Evolutionary conservation across 2,888 invertebrate species (phyloP), one percentile per base, ranked within the genome.

Genomic region (Acrobasis repandana): DNA sequence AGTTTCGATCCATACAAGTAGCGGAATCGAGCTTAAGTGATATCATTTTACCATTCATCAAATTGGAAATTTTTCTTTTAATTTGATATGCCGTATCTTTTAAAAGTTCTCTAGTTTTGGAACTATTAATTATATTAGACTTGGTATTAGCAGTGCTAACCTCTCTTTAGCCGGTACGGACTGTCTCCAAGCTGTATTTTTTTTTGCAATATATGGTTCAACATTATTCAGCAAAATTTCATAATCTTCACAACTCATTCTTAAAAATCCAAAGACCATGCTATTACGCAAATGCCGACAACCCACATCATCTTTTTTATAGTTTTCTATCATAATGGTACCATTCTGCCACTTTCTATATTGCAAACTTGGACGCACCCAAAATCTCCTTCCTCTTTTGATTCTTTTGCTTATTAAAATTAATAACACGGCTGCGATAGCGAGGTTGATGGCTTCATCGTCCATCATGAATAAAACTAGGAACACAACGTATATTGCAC

Each of bases 251-350:
- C 47, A 60, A 52, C 52, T 52, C 60, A 60, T 60, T 60, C 47
- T 51, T 46, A 48, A 46, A 60, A 56, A 54, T 34, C 52, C 52
- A 54, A 54, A 58, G 60, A 56, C 56, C 48, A 61, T 56, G 56
- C 61, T 56, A 56, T 61, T 56, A 49, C 61, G 57, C 57, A 61
- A 61, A 61, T 47, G 46, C 50, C 57, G 57, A 51, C 57, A 61
- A 50, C 57, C 61, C 57, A 61, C 61, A 57, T 57, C 51, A 54
- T 54, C 52, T 54, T 54, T 54, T 58, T 58, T 58, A 58, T 58
- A 58, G 49, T 36, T 49, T 61, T 61, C 60, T 56, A 56, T 61
- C 56, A 38, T 38, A 14, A 38, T 14, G 14, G 11, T 38, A 58
- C 49, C 58, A 28, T 58, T 58, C 58, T 58, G 58, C 58, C 49